phyloP scores from a whole-genome alignment of 1,140 invertebrate genomes.

The Leptinotarsa defecta region DNA sequence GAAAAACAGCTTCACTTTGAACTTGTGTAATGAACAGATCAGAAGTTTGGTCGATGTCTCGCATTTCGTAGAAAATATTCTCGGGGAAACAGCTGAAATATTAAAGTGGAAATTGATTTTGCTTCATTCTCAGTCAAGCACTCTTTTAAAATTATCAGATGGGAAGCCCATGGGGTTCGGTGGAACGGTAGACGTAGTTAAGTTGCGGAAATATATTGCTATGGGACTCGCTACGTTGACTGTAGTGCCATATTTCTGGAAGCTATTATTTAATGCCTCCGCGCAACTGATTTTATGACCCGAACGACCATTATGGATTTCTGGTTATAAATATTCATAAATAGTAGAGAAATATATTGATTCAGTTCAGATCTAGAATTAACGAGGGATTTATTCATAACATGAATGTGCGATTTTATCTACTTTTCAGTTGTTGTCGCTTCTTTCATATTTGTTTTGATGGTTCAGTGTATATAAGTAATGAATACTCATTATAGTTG shows the following conservation, averaged over 20 bases:
- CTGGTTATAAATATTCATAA: no score
- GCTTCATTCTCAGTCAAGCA: background rate
- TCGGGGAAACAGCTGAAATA: background rate
- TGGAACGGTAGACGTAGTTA: background rate
- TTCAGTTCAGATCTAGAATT: no score
- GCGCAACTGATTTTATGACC: no score
- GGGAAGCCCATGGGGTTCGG: background rate
- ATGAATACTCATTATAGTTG: no score
- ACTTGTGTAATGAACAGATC: background rate
- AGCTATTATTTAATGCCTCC: background rate
- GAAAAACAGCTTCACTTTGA: background rate
- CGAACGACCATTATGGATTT: no score
- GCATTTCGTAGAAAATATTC: background rate
- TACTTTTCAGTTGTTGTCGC: no score
- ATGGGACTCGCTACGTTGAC: background rate
- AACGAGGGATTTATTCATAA: no score
- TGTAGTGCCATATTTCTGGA: background rate
- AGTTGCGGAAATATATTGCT: constrained; percentile 3
- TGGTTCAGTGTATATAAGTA: no score
- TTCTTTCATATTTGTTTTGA: no score
- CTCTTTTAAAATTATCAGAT: background rate
- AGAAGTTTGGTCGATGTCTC: background rate
- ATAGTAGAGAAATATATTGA: no score
- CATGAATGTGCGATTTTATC: no score
- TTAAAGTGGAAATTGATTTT: background rate